These are phyloP conservation scores for Aurelia sp. DNA, from an alignment of 30 jellyfish, hydroid and myxozoan species.

Conservation along the genomic window DNA sequence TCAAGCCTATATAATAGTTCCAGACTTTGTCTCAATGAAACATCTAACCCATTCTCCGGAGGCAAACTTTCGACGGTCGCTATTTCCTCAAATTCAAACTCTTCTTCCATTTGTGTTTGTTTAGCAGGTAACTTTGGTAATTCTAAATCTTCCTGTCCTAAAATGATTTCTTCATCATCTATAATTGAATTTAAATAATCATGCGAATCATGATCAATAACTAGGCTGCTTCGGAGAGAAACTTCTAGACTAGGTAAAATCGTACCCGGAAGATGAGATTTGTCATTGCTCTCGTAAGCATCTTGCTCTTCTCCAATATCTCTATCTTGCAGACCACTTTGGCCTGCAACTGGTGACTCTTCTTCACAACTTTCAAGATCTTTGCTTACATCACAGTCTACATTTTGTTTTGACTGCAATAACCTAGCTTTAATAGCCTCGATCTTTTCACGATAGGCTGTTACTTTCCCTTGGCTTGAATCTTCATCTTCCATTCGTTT, in stretches of 20 bases:
- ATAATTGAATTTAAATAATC: not conserved
- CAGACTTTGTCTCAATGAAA: conserved; percentile 36
- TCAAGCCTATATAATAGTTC: conserved; percentile 55
- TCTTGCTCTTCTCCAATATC: not conserved
- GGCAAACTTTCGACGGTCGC: conserved; percentile 12
- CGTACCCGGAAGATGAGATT: not conserved
- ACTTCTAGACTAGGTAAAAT: not conserved
- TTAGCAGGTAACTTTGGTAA: no score
- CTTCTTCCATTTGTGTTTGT: not conserved
- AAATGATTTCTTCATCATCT: not conserved
- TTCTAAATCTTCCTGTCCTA: no score
- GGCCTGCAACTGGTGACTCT: not conserved
- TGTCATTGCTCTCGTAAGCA: not conserved
- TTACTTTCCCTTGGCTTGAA: no score
- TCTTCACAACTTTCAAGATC: not conserved
- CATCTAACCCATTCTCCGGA: conserved; percentile 3
- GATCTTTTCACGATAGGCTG: no score
- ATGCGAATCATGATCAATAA: not conserved
- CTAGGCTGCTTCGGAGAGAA: conserved; percentile 26
- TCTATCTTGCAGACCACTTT: not conserved
- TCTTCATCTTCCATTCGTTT: no score
- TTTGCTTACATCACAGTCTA: not conserved
- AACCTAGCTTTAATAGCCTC: no score
- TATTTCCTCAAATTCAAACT: not conserved
- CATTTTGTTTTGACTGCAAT: no score